Base-by-base conservation (phyloP, 2,888 invertebrate species). In the Eupithecia pulchellata region DNA sequence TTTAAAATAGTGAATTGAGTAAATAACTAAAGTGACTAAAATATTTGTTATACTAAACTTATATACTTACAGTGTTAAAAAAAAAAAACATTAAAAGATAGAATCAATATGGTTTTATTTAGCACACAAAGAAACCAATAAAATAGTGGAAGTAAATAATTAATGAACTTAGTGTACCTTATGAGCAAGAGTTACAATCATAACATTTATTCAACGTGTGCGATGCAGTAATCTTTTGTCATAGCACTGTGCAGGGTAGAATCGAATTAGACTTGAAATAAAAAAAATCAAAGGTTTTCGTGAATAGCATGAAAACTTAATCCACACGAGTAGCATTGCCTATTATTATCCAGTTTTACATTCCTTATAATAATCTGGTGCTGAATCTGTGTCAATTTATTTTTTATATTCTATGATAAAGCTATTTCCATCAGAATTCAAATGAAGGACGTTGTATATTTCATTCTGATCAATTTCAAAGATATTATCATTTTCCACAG, bases 361-460 rank as follows among this genome's bases (percentile, higher is more conserved):
- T 4, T 4, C 30, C 4, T 4, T 30, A 8, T 30, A 30, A 8
- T 8, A 4, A 6, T 30, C 8, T 4, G 8, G 8, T 6, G 4
- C n/a, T 47, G 8, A 47, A 47, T 47, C n/a, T 42, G 6, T 14
- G 6, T 42, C 6, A 2, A 57, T n/a, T 30, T 60, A 60, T n/a
- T 60, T 60, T 32, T 60, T 32, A 32, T 32, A 60, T 60, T 60
- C 60, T 17, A 60, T 34, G 13, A 5, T 60, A 60, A 20, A 60
- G 20, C 63, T 72, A 42, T 69, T 65, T 30, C 65, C 72, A 17
- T 47, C 58, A 25, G 58, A 47, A 14, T 63, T 63, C 30, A 72
- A 30, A 27, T 72, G 69, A 27, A 72, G 61, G 6, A 72, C 65
- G n/a, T 68, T 62, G 25, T 63, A 72, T 27, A 72, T 72, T 20